Evolutionary conservation across 2,113 vertebrate genomes (phyloP).

Genomic region (Ramphastos sulfuratus): DNA sequence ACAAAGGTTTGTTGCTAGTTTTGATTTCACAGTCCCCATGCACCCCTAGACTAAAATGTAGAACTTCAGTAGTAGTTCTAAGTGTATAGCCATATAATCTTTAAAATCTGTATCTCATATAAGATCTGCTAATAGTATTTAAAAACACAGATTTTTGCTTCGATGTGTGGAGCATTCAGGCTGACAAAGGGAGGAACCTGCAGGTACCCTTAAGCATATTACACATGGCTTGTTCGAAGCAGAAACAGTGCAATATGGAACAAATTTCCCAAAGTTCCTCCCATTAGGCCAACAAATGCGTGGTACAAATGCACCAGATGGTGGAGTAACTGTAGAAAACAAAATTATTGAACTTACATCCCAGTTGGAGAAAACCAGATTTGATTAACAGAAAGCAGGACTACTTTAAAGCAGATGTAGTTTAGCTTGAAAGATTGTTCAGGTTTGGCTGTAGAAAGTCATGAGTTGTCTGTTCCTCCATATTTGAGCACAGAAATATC

Average conservation of each 20-base stretch:
- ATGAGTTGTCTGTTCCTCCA: not conserved
- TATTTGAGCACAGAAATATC: not conserved
- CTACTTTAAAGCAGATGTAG: not conserved
- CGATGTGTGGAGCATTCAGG: not conserved
- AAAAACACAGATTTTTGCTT: not conserved
- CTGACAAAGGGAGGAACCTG: not conserved
- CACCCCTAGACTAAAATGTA: not conserved
- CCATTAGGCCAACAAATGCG: not conserved
- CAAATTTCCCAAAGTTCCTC: not conserved
- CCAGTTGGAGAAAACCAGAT: not conserved
- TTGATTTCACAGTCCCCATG: not conserved
- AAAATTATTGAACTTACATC: not conserved
- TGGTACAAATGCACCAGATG: not conserved
- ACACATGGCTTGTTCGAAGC: not conserved
- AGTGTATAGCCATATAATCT: not conserved
- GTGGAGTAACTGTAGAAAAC: constrained; percentile 8
- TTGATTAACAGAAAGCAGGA: not conserved
- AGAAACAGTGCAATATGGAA: not conserved
- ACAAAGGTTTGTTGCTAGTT: not conserved
- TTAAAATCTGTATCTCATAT: not conserved
- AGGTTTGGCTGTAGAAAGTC: not conserved
- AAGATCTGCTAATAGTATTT: not conserved
- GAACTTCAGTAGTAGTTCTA: not conserved
- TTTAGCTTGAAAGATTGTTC: not conserved
- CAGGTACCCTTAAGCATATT: not conserved